A percentile compares a stretch with the other conserved stretches of the same genome.
Evolutionary conservation across 1,140 invertebrate species (phyloP).

Genomic region (Drosophila nasuta): DNA sequence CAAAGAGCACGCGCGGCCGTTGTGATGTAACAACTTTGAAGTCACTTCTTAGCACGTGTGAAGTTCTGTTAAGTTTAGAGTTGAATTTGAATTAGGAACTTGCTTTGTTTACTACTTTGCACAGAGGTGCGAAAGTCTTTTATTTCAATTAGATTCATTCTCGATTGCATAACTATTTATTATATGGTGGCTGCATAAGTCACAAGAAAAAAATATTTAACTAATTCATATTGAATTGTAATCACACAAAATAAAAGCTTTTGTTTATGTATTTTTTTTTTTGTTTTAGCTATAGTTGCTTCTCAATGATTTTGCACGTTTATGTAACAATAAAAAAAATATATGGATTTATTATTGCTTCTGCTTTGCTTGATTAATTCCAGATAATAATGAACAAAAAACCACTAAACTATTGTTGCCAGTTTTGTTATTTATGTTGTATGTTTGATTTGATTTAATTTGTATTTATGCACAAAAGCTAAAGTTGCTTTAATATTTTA

Average conservation of each 20-base stretch:
- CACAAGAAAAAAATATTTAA: slow-evolving; percentile 52
- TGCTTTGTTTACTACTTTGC: slow-evolving; percentile 3
- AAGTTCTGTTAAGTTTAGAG: neutral
- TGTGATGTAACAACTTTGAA: slow-evolving; percentile 71
- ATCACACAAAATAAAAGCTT: slow-evolving; percentile 29
- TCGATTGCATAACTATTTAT: slow-evolving; percentile 59
- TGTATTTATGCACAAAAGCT: slow-evolving; percentile 21
- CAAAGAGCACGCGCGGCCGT: slow-evolving; percentile 58
- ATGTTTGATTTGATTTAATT: slow-evolving; percentile 35
- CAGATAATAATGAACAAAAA: slow-evolving; percentile 7
- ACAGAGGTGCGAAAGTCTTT: neutral
- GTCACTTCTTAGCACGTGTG: slow-evolving; percentile 2
- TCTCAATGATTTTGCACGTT: slow-evolving; percentile 22
- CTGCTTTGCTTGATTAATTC: slow-evolving; percentile 16
- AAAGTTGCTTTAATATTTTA: slow-evolving; percentile 9
- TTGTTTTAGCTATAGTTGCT: neutral
- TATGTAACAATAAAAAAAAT: slow-evolving; percentile 43
- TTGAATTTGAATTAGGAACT: neutral
- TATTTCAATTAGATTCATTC: slow-evolving; percentile 7
- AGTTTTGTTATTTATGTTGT: slow-evolving; percentile 22
- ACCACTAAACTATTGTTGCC: slow-evolving; percentile 25
- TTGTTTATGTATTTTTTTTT: slow-evolving; percentile 1
- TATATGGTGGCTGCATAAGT: slow-evolving; percentile 4
- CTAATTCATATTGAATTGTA: slow-evolving; percentile 28
- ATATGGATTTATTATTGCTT: neutral